Conservation (phyloP, 2,113 vertebrate species). For the Mormoops blainvillei region DNA sequence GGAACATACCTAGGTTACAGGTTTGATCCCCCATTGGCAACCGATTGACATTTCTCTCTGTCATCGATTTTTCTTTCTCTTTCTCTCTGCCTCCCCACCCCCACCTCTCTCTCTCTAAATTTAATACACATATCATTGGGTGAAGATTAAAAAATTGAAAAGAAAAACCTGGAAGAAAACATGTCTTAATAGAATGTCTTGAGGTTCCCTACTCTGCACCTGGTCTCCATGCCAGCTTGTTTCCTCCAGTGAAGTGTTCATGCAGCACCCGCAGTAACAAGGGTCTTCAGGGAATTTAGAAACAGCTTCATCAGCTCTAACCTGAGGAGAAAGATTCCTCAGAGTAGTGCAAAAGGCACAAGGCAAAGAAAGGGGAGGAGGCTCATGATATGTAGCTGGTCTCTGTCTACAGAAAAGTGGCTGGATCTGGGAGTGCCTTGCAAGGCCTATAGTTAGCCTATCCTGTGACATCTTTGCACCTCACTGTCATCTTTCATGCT, state of each 20-base stretch:
- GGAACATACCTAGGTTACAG: too few relatives aligned
- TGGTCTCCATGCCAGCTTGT: neutral
- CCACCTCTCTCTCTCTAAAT: too few relatives aligned
- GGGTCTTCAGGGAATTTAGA: slow-evolving; percentile 39
- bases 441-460: slow-evolving; percentile 77
- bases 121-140: too few relatives aligned
- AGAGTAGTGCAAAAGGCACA: slow-evolving; percentile 33
- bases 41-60: too few relatives aligned
- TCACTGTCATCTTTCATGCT: slow-evolving; percentile 61
- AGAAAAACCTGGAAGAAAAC: neutral
- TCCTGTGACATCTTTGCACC: slow-evolving; percentile 73
- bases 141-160: too few relatives aligned
- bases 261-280: accelerated
- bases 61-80: too few relatives aligned
- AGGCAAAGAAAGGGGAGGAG: slow-evolving; percentile 37
- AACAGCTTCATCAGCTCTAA: slow-evolving; percentile 26
- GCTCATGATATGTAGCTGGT: slow-evolving; percentile 49
- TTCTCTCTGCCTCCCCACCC: too few relatives aligned
- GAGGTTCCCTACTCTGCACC: neutral
- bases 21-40: too few relatives aligned
- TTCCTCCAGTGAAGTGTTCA: neutral
- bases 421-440: slow-evolving; percentile 64
- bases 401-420: slow-evolving; percentile 61
- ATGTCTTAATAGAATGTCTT: neutral
- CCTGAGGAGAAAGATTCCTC: slow-evolving; percentile 37